Evolutionary conservation across 2,797 vertebrate species (phyloP).

Genomic region (Ambastaia sidthimunki): DNA sequence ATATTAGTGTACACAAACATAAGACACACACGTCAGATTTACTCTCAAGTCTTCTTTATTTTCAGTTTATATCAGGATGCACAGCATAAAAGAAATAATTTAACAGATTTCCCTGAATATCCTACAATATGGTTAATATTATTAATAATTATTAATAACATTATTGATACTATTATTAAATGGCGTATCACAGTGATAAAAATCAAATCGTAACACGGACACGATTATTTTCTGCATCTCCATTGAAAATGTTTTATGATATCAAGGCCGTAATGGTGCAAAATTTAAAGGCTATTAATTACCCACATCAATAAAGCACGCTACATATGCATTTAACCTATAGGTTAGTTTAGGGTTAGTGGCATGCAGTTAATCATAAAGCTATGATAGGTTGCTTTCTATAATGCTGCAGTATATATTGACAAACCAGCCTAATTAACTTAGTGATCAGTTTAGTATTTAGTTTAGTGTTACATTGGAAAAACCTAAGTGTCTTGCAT

Average conservation of each 20-base stretch:
- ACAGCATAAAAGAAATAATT: not conserved
- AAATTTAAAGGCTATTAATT: constrained; percentile 1
- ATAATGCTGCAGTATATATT: constrained; percentile 6
- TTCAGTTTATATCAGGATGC: not conserved
- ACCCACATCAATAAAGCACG: not conserved
- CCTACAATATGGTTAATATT: not conserved
- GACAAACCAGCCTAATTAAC: not conserved
- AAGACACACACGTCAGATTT: not conserved
- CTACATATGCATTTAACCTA: not conserved
- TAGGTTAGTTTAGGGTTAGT: constrained; percentile 14
- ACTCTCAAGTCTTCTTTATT: not conserved
- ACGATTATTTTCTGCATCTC: not conserved
- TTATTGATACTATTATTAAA: not conserved
- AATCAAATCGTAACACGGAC: not conserved
- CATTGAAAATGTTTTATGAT: not conserved
- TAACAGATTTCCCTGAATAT: too few relatives aligned
- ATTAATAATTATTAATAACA: not conserved
- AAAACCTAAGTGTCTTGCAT: constrained; percentile 24
- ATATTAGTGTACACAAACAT: not conserved
- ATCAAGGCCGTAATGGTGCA: constrained; percentile 17
- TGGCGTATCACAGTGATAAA: not conserved
- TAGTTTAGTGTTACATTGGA: too few relatives aligned
- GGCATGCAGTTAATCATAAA: constrained; percentile 41
- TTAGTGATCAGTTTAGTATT: not conserved
- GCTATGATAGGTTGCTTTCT: constrained; percentile 1